phyloP scores from a whole-genome alignment of 1,140 invertebrate genomes.

The Bombus superbus region DNA sequence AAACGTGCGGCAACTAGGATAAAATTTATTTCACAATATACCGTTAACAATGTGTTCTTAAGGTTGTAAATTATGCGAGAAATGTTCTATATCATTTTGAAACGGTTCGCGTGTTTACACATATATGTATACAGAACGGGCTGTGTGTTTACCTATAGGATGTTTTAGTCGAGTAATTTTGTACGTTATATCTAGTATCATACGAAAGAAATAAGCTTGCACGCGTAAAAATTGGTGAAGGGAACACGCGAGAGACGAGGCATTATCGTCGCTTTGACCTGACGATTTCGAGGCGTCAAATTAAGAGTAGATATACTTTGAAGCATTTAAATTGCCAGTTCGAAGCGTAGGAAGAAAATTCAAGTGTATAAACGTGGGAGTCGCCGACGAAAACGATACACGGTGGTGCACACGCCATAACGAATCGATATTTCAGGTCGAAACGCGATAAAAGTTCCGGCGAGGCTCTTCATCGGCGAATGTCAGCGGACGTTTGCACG shows the following conservation, averaged over 20 bases:
- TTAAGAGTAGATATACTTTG: background rate
- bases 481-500: conserved; percentile 32
- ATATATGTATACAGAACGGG: too few relatives aligned
- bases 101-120: background rate
- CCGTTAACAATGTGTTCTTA: background rate
- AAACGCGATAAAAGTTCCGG: conserved; percentile 21
- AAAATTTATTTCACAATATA: too few relatives aligned
- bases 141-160: too few relatives aligned
- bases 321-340: background rate
- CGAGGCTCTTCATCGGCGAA: conserved; percentile 6
- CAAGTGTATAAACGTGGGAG: too few relatives aligned
- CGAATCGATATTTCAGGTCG: background rate
- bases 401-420: background rate
- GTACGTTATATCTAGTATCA: too few relatives aligned
- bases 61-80: background rate
- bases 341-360: background rate
- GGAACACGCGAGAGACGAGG: too few relatives aligned
- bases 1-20: too few relatives aligned
- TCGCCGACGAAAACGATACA: background rate
- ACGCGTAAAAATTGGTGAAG: too few relatives aligned
- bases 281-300: too few relatives aligned
- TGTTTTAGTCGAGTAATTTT: too few relatives aligned
- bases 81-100: background rate
- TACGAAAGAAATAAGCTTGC: too few relatives aligned
- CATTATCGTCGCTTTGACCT: too few relatives aligned